Conservation (phyloP, 2,113 vertebrate genomes). For the Pachyramphus minor region DNA sequence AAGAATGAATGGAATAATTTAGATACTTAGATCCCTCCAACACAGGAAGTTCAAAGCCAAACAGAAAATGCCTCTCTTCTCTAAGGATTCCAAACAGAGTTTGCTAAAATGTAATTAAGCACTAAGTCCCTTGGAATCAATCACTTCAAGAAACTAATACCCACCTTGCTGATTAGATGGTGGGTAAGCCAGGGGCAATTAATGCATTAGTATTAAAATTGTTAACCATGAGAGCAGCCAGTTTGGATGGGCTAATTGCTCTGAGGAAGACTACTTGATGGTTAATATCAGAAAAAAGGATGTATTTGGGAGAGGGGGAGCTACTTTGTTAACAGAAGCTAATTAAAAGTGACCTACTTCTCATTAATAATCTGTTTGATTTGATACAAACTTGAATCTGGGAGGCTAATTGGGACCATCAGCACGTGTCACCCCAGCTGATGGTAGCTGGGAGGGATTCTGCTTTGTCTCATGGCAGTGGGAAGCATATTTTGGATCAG, state of each 20-base stretch:
- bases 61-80: constrained; percentile 49
- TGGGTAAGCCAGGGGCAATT: constrained; percentile 66
- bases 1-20: constrained; percentile 56
- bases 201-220: constrained; percentile 39
- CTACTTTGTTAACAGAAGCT: background rate
- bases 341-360: constrained; percentile 59
- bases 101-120: constrained; percentile 74
- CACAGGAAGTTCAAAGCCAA: constrained; percentile 56
- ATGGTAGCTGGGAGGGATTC: background rate
- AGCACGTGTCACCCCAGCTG: background rate
- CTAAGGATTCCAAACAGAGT: constrained; percentile 65
- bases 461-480: background rate
- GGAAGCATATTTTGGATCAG: fast-evolving
- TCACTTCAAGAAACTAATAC: constrained; percentile 69
- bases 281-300: background rate
- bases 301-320: background rate
- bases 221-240: constrained; percentile 12
- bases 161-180: constrained; percentile 67
- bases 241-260: constrained; percentile 52
- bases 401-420: background rate
- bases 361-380: background rate
- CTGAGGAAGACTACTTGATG: background rate
- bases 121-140: constrained; percentile 75
- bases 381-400: background rate
- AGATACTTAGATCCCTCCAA: constrained; percentile 45